Percentiles rank a stretch among this genome's conserved stretches.
phyloP scores from a whole-genome alignment of 2,888 invertebrate genomes.

The Catocala sponsa region DNA sequence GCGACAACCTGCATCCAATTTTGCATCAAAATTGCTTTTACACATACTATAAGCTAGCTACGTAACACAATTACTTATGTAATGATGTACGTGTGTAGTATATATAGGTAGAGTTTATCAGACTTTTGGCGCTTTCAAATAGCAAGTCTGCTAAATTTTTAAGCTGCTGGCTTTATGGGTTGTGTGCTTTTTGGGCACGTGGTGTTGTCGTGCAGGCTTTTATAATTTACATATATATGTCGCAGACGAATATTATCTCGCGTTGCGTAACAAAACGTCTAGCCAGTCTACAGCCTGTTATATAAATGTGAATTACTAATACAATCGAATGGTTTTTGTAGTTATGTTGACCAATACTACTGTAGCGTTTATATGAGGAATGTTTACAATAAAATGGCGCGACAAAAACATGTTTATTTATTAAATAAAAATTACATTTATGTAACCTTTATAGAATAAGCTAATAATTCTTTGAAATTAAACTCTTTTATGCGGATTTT shows the following conservation, averaged over 20 bases:
- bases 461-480: too few relatives aligned
- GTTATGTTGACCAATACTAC: too few relatives aligned
- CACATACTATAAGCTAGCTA: neutral
- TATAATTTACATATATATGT: constrained; percentile 11
- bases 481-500: too few relatives aligned
- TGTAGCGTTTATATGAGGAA: too few relatives aligned
- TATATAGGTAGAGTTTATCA: constrained; percentile 13
- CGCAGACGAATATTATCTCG: neutral
- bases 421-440: too few relatives aligned
- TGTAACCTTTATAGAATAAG: too few relatives aligned
- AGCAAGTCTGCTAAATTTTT: constrained; percentile 22
- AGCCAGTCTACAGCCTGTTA: neutral
- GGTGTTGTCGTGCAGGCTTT: constrained; percentile 9
- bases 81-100: neutral
- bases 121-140: constrained; percentile 16
- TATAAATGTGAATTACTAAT: too few relatives aligned
- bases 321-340: too few relatives aligned
- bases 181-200: constrained; percentile 4
- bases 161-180: constrained; percentile 10
- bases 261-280: neutral
- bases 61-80: too few relatives aligned
- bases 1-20: constrained; percentile 22
- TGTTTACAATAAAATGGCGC: too few relatives aligned
- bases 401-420: too few relatives aligned
- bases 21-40: constrained; percentile 23